Percentiles rank a stretch among this genome's conserved stretches.
Evolutionary conservation across 2,113 vertebrate genomes (phyloP).

Genomic region (Oncorhynchus nerka): DNA sequence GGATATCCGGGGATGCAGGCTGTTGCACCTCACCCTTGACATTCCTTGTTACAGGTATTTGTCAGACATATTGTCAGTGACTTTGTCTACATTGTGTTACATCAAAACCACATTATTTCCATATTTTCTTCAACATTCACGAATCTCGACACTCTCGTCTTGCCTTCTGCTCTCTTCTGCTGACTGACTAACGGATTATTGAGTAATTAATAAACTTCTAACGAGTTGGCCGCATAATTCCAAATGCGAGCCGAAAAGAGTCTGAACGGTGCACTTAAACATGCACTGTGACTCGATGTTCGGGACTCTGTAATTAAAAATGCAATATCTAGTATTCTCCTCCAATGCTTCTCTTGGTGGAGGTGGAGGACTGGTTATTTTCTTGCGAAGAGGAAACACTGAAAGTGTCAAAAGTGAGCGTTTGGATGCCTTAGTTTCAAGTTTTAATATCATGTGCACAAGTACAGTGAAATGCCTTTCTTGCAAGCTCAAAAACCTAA

Average conservation of each 20-base stretch:
- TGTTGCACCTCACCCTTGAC: no score
- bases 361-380: conserved; percentile 36
- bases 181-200: conserved; percentile 61
- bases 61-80: neutral
- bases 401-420: neutral
- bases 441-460: no score
- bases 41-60: no score
- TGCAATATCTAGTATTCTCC: conserved; percentile 71
- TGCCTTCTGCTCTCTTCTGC: neutral
- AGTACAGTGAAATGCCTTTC: no score
- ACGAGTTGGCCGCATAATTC: conserved; percentile 55
- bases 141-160: neutral
- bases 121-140: neutral
- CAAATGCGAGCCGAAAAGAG: conserved; percentile 68
- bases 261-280: conserved; percentile 58
- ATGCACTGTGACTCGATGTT: conserved; percentile 69
- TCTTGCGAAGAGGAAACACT: conserved; percentile 41
- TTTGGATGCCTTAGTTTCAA: neutral
- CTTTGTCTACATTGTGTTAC: neutral
- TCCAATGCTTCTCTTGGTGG: conserved; percentile 61
- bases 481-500: no score
- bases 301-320: conserved; percentile 75
- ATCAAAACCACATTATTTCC: neutral
- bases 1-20: conserved; percentile 19
- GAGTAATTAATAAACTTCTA: conserved; percentile 65